Base-by-base conservation (phyloP, 2,888 invertebrate species). In the Plebejus argus region DNA sequence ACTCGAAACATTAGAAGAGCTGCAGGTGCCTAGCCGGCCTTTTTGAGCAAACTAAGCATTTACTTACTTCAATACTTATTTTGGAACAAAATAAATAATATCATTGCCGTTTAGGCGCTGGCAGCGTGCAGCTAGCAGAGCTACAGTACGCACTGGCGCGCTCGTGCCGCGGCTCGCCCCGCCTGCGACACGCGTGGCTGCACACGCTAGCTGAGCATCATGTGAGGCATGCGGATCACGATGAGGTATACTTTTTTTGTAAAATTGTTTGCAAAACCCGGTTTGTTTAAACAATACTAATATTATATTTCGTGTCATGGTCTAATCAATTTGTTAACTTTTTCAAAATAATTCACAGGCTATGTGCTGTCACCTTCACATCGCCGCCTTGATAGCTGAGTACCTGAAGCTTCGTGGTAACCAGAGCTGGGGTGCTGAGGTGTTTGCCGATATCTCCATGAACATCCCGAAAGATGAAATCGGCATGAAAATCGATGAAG, bases 141-240 rank as follows among this genome's bases (percentile, higher is more conserved):
- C 92, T 99, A 79, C 98, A 99, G 88, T 97, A 98, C 88, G 97
- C 98, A 79, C 90, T 99, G 81, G 99, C 99, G 3, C 98, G 98
- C 89, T 98, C 98, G 0, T 98, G 98, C 85, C 98, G 99, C 71
- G 98, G 98, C 61, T 99, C 99, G 0, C 99, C 99, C 0, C 98
- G 99, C 84, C 93, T 99, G 79, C 94, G 99, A 0, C 98, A 98
- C 89, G 99, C 99, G 0, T 99, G 99, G 99, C 95, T 99, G n/a
- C 97, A 98, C 83, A 98, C 98, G 1, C 97, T 99, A 96, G 98
- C 99, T 18, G 96, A 96, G 84, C 97, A 98, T 88, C 98, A 99
- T 86, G 95, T 96, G 8, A 94, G 97, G 79, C 96, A 97, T 85
- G 96, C 96, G 53, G 97, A 99, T 91, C 96, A 96, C 85, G 98